Conservation (phyloP, 2,113 vertebrate genomes). For the Dolichallabes microphthalmus region DNA sequence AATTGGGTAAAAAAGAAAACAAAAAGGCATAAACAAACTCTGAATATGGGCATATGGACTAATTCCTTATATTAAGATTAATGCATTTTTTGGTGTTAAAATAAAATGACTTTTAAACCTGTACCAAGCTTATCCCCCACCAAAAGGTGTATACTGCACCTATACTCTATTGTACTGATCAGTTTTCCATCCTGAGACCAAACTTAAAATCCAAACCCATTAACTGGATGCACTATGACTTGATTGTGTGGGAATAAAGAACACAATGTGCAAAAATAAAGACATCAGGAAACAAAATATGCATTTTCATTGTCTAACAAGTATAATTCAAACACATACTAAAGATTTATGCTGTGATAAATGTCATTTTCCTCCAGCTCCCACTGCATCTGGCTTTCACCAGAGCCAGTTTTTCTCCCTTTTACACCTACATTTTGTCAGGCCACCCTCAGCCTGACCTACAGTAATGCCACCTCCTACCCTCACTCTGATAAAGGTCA, state of each 20-base stretch:
- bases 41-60: neutral
- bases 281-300: conserved; percentile 25
- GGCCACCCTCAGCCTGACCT: conserved; percentile 60
- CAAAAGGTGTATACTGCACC: no score
- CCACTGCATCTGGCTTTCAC: conserved; percentile 60
- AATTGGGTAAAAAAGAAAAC: neutral
- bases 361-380: conserved; percentile 60
- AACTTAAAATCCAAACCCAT: neutral
- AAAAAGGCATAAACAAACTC: neutral
- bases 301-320: conserved; percentile 29
- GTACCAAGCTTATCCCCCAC: no score
- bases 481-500: conserved; percentile 45
- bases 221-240: neutral
- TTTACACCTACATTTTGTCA: conserved; percentile 66
- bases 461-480: conserved; percentile 50
- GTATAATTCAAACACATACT: conserved; percentile 43
- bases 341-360: conserved; percentile 43
- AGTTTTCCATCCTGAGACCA: neutral
- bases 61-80: neutral
- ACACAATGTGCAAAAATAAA: conserved; percentile 5
- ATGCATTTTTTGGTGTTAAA: neutral
- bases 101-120: neutral
- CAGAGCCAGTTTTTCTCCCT: conserved; percentile 56
- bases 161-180: neutral
- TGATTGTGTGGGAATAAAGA: neutral